These are phyloP conservation scores for Thera obeliscata DNA, from an alignment of 2,888 invertebrate genomes.

Conservation along the genomic window DNA sequence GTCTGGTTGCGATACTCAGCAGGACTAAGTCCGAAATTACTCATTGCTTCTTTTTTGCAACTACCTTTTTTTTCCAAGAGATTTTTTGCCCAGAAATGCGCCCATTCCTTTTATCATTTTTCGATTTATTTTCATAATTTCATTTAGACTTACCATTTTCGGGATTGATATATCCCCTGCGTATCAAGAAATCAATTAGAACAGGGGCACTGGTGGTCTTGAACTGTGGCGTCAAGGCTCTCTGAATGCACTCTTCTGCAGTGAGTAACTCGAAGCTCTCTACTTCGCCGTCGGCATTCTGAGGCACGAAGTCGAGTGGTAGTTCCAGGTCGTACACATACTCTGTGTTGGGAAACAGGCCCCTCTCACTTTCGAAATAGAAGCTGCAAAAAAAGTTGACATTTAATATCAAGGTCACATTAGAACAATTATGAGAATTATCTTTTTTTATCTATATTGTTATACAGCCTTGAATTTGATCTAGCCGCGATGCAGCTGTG, in stretches of 20 bases:
- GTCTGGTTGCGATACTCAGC: too few relatives aligned
- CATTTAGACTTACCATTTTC: slow-evolving; percentile 88
- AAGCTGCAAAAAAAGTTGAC: slow-evolving; percentile 83
- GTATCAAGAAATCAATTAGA: slow-evolving; percentile 95
- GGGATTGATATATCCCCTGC: slow-evolving; percentile 94
- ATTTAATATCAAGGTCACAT: slow-evolving; percentile 9
- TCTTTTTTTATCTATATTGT: neutral
- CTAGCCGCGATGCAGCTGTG: neutral
- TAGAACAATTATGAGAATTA: neutral
- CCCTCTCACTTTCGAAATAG: slow-evolving; percentile 96
- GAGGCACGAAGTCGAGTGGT: slow-evolving; percentile 95
- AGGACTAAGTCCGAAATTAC: too few relatives aligned
- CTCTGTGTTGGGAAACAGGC: slow-evolving; percentile 96
- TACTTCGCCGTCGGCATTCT: slow-evolving; percentile 97
- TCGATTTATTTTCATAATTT: too few relatives aligned
- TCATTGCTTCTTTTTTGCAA: too few relatives aligned
- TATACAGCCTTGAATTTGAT: neutral
- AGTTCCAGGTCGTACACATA: slow-evolving; percentile 97
- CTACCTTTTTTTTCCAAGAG: too few relatives aligned
- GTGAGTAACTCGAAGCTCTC: slow-evolving; percentile 94
- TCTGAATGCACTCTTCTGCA: slow-evolving; percentile 92
- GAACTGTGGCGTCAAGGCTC: slow-evolving; percentile 92
- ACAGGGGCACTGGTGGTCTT: slow-evolving; percentile 97
- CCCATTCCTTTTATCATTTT: too few relatives aligned
- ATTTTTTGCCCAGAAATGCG: too few relatives aligned